These are phyloP conservation scores for Mongoloraphidia duomilia DNA, from an alignment of 2,888 invertebrate genomes.

Conservation along the genomic window DNA sequence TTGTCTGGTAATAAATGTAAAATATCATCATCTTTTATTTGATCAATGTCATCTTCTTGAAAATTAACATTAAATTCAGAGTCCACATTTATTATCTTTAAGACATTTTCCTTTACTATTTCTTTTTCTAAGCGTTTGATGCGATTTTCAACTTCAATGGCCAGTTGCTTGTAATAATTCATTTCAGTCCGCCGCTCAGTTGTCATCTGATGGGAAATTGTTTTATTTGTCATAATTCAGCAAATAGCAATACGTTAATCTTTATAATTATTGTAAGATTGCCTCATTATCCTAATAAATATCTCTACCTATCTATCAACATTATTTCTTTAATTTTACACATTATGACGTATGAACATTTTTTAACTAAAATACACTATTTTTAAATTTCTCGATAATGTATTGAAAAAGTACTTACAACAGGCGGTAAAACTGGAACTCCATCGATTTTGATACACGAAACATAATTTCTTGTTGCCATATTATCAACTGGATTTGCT, in stretches of 20 bases:
- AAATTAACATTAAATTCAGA: background rate
- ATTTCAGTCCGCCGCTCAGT: conserved; percentile 47
- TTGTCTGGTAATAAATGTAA: background rate
- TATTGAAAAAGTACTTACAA: conserved; percentile 39
- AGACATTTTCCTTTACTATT: background rate
- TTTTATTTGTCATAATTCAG: too few relatives aligned
- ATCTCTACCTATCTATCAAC: too few relatives aligned
- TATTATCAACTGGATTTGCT: too few relatives aligned
- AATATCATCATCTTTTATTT: background rate
- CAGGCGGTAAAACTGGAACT: conserved; percentile 56
- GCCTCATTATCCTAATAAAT: too few relatives aligned
- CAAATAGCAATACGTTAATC: too few relatives aligned
- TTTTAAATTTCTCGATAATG: too few relatives aligned
- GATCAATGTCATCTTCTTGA: background rate
- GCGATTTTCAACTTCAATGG: conserved; percentile 47
- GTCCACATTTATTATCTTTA: background rate
- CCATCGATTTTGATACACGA: conserved; percentile 64
- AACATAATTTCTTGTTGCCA: conserved; percentile 31
- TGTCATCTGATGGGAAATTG: conserved; percentile 39
- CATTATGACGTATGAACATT: background rate
- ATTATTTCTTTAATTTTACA: background rate
- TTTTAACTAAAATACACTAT: too few relatives aligned
- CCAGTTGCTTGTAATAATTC: conserved; percentile 49
- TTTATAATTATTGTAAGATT: too few relatives aligned
- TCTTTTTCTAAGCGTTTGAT: conserved; percentile 30